Base-by-base conservation (phyloP, 2,113 vertebrate species). In the Epinephelus cyanopodus region DNA sequence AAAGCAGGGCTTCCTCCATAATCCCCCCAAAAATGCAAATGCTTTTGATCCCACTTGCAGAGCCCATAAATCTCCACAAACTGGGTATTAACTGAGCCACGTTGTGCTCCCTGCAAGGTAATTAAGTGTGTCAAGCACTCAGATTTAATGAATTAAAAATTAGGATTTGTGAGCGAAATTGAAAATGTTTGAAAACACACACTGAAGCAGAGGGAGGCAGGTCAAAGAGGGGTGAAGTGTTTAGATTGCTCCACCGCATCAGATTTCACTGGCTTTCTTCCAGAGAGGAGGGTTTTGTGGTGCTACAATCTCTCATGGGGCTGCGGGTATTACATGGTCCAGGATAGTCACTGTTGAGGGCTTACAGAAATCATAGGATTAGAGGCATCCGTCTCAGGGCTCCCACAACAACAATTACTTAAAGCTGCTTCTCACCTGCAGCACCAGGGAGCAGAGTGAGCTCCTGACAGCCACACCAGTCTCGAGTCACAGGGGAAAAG, bases 321-420 rank as follows among this genome's bases (percentile, higher is more conserved):
- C 64, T 25, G 25, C 9, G 3, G 77, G 87, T 75, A 85, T 87
- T 84, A 89, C 88, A 90, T 37, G 81, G 56, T 77, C 66, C 56
- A 48, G 60, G 85, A 82, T 37, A 66, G 84, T 76, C 81, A 70
- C 87, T 84, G 72, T 69, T 67, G 54, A 79, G 45, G 78, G 85
- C 61, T 90, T 91, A 87, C 33, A 87, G 87, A 82, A 89, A 89
- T 77, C 68, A 69, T 39, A 27, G 88, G 90, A 92, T 93, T 90
- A 90, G 79, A 91, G 72, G 33, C 67, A 66, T 86, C 81, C 53
- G 18, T 80, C 85, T 86, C 85, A 65, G 50, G 63, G 88, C 73
- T 83, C 81, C 85, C 42, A 54, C 77, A 82, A 88, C 82, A 89
- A 91, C 87, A 90, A 90, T 90, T 86, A 90, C 87, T 74, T 79